A percentile compares a stretch with the other conserved stretches of the same genome.
Evolutionary conservation across 2,797 vertebrate genomes (phyloP).

Genomic region (Melanotaenia boesemani): DNA sequence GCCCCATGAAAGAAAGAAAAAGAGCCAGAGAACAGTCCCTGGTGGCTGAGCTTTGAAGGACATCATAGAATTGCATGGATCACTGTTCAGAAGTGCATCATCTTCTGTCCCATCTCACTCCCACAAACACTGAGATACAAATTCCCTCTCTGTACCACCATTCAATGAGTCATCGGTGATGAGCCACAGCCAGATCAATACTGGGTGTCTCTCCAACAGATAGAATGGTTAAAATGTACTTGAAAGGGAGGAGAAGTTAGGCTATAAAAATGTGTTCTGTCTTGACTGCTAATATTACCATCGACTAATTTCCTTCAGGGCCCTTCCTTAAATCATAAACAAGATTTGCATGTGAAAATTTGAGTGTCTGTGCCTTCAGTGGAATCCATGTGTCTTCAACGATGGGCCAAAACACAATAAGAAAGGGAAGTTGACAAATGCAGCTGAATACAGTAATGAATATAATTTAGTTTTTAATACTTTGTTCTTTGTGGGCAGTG

Average conservation of each 20-base stretch:
- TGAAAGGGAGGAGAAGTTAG: slow-evolving; percentile 53
- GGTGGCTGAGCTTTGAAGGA: slow-evolving; percentile 39
- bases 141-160: slow-evolving; percentile 25
- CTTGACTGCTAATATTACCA: slow-evolving; percentile 50
- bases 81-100: slow-evolving; percentile 21
- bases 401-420: background rate
- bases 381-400: slow-evolving; percentile 19
- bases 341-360: slow-evolving; percentile 32
- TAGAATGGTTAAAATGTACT: slow-evolving; percentile 48
- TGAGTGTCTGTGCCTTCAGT: slow-evolving; percentile 13
- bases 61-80: slow-evolving; percentile 29
- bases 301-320: slow-evolving; percentile 41
- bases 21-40: slow-evolving; percentile 18
- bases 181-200: slow-evolving; percentile 72
- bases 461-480: background rate
- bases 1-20: slow-evolving; percentile 21
- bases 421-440: background rate
- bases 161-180: slow-evolving; percentile 69
- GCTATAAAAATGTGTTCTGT: slow-evolving; percentile 47
- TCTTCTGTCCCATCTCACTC: slow-evolving; percentile 7
- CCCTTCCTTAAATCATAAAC: slow-evolving; percentile 27
- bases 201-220: slow-evolving; percentile 57
- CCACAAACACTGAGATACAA: slow-evolving; percentile 20
- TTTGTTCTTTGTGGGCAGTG: background rate
- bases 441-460: background rate